phyloP scores from a whole-genome alignment of 2,888 invertebrate species.

The Leptopilina syphax region DNA sequence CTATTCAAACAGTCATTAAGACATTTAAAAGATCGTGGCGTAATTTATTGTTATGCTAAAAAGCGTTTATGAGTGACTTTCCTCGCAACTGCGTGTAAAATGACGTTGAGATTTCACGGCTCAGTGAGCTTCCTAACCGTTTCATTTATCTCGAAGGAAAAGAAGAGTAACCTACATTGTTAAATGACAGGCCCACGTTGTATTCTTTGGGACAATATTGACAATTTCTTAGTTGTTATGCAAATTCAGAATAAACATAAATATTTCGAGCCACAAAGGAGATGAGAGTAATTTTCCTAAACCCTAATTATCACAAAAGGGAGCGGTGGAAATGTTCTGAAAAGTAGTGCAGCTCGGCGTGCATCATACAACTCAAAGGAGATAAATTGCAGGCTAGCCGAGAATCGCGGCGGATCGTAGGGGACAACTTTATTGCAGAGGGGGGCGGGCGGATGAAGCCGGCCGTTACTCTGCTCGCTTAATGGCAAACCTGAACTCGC shows the following conservation, averaged over 20 bases:
- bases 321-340: background rate
- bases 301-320: background rate
- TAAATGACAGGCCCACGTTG: background rate
- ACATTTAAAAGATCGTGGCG: background rate
- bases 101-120: slow-evolving; percentile 7
- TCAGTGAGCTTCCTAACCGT: slow-evolving; percentile 2
- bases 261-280: too few relatives aligned
- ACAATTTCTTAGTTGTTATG: background rate
- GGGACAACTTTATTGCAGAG: background rate
- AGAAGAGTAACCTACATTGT: slow-evolving; percentile 17
- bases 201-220: too few relatives aligned
- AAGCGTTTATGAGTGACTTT: slow-evolving; percentile 9
- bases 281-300: background rate
- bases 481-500: slow-evolving; percentile 41
- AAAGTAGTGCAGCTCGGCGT: slow-evolving; percentile 8
- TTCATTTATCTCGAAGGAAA: background rate
- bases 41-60: slow-evolving; percentile 12
- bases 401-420: slow-evolving; percentile 1
- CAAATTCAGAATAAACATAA: too few relatives aligned
- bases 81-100: background rate
- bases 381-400: slow-evolving; percentile 12
- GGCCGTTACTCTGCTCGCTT: slow-evolving; percentile 48
- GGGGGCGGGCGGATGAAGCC: slow-evolving; percentile 7
- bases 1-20: background rate
- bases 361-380: background rate